Evolutionary conservation across 2,888 invertebrate species (phyloP).

Genomic region (Parapristionchus giblindavisi): DNA sequence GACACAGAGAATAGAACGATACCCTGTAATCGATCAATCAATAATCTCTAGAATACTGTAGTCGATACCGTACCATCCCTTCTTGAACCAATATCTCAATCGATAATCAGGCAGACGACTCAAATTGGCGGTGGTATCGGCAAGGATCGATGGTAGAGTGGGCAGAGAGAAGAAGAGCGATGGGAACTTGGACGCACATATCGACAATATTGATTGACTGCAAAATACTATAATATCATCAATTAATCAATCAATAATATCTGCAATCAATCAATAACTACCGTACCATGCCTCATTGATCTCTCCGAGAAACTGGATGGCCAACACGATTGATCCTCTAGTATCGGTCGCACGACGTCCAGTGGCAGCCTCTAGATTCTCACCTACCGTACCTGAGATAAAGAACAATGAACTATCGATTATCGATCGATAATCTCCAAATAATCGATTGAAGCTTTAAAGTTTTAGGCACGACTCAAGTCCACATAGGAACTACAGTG

Average conservation of each 20-base stretch:
- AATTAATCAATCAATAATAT: neutral
- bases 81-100: constrained; percentile 38
- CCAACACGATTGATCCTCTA: constrained; percentile 32
- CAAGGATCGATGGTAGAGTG: constrained; percentile 20
- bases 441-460: no score
- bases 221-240: neutral
- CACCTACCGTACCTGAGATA: constrained; percentile 24
- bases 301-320: constrained; percentile 39
- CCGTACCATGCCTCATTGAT: constrained; percentile 37
- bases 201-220: constrained; percentile 51
- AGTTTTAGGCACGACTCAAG: no score
- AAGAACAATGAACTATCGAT: no score
- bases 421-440: no score
- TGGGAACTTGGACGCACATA: constrained; percentile 46
- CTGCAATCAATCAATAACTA: neutral
- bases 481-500: neutral
- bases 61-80: constrained; percentile 31
- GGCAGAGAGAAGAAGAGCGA: constrained; percentile 45
- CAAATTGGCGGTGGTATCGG: constrained; percentile 15
- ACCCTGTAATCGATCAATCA: constrained; percentile 4
- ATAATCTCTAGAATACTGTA: neutral
- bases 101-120: constrained; percentile 33
- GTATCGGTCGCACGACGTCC: constrained; percentile 36
- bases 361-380: constrained; percentile 15
- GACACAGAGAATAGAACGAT: neutral